A percentile compares a stretch with the other conserved stretches of the same genome.
Evolutionary conservation across 2,888 invertebrate genomes (phyloP).

Genomic region (Plagodis pulveraria): DNA sequence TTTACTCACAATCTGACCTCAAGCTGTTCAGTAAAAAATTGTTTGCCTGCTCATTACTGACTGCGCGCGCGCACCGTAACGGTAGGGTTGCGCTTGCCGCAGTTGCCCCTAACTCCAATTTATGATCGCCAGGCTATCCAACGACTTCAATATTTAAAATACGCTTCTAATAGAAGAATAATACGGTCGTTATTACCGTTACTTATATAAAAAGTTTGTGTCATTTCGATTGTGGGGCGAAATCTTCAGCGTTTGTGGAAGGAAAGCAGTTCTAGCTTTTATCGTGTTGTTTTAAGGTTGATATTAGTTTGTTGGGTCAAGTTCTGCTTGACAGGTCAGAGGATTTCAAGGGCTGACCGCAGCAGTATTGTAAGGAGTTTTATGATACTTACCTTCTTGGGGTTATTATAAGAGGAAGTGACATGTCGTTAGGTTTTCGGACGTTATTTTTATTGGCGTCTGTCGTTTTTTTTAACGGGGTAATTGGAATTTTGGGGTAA

Average conservation of each 20-base stretch:
- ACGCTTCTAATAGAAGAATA: not conserved
- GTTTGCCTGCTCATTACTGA: constrained; percentile 72
- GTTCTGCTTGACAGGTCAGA: constrained; percentile 48
- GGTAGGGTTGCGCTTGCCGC: constrained; percentile 70
- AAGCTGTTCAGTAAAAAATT: constrained; percentile 40
- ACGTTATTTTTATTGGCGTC: constrained; percentile 64
- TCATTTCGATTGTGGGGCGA: constrained; percentile 13
- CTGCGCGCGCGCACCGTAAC: constrained; percentile 70
- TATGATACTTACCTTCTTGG: constrained; percentile 55
- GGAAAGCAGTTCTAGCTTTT: constrained; percentile 3
- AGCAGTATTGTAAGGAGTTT: constrained; percentile 57
- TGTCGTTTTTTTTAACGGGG: constrained; percentile 43
- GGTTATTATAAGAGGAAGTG: constrained; percentile 60
- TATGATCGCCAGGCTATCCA: constrained; percentile 6
- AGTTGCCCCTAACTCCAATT: constrained; percentile 50
- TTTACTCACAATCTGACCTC: constrained; percentile 28
- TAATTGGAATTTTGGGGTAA: constrained; percentile 24
- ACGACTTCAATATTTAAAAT: constrained; percentile 3
- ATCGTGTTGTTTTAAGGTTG: constrained; percentile 14
- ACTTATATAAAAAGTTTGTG: not conserved
- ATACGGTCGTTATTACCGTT: constrained; percentile 6
- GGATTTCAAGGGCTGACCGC: constrained; percentile 51
- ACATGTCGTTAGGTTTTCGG: constrained; percentile 70
- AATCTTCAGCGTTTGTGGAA: constrained; percentile 5
- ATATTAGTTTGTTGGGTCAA: constrained; percentile 21